Percentiles rank a stretch among this genome's conserved stretches.
Conservation (phyloP, 1,140 invertebrate species). For the Holotrichia oblita region DNA sequence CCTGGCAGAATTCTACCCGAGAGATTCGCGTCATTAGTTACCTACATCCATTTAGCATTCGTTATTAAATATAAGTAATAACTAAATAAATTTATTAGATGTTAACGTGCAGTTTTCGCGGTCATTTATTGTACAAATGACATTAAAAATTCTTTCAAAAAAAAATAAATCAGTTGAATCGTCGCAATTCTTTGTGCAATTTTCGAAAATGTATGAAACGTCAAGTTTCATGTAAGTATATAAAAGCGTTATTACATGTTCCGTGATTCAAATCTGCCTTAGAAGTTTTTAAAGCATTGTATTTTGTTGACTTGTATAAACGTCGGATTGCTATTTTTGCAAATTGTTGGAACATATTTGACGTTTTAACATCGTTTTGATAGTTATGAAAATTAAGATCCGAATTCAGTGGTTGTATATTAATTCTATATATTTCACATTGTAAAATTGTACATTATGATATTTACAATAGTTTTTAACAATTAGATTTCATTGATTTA, state of each 20-base stretch:
- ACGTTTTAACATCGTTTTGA: neutral
- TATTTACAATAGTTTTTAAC: constrained; percentile 23
- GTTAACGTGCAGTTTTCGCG: neutral
- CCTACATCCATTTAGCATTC: constrained; percentile 16
- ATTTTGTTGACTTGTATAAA: no score
- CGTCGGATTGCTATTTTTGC: no score
- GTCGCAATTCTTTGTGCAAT: constrained; percentile 1
- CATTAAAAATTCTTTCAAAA: neutral
- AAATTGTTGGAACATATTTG: neutral
- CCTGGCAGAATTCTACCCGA: constrained; percentile 97
- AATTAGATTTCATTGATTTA: neutral
- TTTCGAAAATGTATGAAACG: no score
- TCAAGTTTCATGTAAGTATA: neutral
- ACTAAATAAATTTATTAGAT: neutral
- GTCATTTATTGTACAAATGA: constrained; percentile 31
- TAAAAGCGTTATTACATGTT: neutral
- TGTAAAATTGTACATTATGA: constrained; percentile 29
- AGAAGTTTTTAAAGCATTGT: no score
- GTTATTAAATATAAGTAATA: constrained; percentile 28
- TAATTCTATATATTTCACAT: constrained; percentile 8
- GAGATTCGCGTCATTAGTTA: constrained; percentile 64
- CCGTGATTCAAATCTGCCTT: constrained; percentile 6
- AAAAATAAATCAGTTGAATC: constrained; percentile 1
- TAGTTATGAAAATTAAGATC: neutral
- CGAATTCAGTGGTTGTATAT: neutral